Evolutionary conservation across 92 coral and sea anemone species (phyloP), one percentile per base, ranked within the genome.

Genomic region (Pocillopora meandrina): DNA sequence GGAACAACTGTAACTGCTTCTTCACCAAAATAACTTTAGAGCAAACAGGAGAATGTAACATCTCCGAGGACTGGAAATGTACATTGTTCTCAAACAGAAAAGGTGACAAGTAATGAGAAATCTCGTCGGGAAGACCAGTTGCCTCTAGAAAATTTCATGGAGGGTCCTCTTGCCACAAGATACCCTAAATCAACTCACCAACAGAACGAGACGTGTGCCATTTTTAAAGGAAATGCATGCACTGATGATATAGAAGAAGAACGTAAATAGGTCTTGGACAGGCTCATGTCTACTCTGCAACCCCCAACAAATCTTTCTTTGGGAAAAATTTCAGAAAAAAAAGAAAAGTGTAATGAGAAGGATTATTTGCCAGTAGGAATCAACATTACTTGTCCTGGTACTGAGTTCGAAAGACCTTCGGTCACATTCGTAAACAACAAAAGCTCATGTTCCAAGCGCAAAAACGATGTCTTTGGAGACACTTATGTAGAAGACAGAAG

Each of bases 1-100:
- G 96, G 96, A 67, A 92, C 95, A 9, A 80, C 75, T 60, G 72
- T 15, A 5, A 9, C 3, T 13, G 9, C 33, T 31, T 56, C 3
- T 5, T 34, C 65, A 20, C 3, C 49, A 34, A 72, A 16, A 14
- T 19, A 31, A 59, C 31, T 33, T 15, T 11, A 0, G 12, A 72
- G 4, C 18, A 72, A 35, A 49, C 12, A 42, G 35, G 13, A 63
- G 21, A 75, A 75, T 17, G 1, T 42, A 42, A 42, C 49, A 42
- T 42, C 49, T 42, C 49, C 7, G 49, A 42, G 7, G 49, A 42
- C 7, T 31, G 72, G 36, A 20, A 66, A n/a, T 20, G 0, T 18
- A 23, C 9, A 1, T 4, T 10, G 33, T 0, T 20, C 72, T n/a
- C 18, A 66, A 19, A 12, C 33, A 76, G 55, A 9, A 1, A 56